A percentile compares a stretch with the other conserved stretches of the same genome.
Evolutionary conservation across 2,797 vertebrate genomes (phyloP).

Genomic region (Halcyon smyrnensis): DNA sequence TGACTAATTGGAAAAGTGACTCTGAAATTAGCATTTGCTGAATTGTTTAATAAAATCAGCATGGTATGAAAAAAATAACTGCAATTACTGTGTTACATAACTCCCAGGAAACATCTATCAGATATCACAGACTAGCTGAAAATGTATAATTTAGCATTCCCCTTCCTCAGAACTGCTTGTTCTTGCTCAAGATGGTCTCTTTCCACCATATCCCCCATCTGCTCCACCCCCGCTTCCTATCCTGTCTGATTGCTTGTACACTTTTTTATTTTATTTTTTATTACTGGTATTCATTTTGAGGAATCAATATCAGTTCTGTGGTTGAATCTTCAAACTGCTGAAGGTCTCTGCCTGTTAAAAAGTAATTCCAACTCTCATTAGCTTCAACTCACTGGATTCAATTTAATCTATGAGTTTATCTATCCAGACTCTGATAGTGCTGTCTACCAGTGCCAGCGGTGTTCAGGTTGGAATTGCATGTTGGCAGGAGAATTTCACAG

Average conservation of each 20-base stretch:
- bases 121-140: conserved; percentile 45
- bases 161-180: conserved; percentile 63
- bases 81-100: conserved; percentile 51
- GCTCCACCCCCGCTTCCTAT: conserved; percentile 60
- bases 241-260: conserved; percentile 19
- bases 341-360: not conserved
- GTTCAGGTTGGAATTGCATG: not conserved
- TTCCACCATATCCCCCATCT: conserved; percentile 59
- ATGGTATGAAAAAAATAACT: not conserved
- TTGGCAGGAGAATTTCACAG: not conserved
- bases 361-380: not conserved
- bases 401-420: not conserved
- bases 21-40: conserved; percentile 45
- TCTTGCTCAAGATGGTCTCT: conserved; percentile 62
- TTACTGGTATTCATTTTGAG: conserved; percentile 23
- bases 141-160: conserved; percentile 53
- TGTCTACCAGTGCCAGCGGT: not conserved
- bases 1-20: not conserved
- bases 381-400: not conserved
- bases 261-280: not conserved
- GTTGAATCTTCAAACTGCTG: not conserved
- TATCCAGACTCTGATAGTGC: not conserved
- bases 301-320: not conserved
- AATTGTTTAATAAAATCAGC: conserved; percentile 46
- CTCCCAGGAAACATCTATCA: conserved; percentile 54